Conservation (phyloP, 2,888 invertebrate genomes). For the Apodemia duryi region DNA sequence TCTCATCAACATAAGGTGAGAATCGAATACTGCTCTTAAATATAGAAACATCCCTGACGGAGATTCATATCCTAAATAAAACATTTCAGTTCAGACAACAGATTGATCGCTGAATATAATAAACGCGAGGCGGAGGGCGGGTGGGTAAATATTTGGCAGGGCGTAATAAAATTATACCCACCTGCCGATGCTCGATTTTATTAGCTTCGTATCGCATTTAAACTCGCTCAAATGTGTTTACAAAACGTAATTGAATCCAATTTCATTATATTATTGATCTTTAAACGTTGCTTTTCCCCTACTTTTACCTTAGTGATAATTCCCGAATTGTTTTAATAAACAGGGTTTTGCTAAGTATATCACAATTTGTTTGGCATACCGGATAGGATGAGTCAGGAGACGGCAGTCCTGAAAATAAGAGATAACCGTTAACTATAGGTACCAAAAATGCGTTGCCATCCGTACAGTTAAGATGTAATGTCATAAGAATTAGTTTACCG, state of each 20-base stretch:
- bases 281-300: not conserved
- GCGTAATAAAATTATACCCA: slow-evolving; percentile 18
- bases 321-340: not conserved
- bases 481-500: too few species aligned
- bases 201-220: slow-evolving; percentile 2
- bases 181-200: slow-evolving; percentile 16
- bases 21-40: too few species aligned
- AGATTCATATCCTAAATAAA: not conserved
- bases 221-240: slow-evolving; percentile 4
- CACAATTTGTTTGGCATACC: too few species aligned
- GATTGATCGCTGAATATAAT: slow-evolving; percentile 6
- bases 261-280: not conserved
- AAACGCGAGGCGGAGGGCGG: not conserved
- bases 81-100: slow-evolving; percentile 4
- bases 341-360: too few species aligned
- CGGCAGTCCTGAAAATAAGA: too few species aligned
- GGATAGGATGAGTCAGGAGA: too few species aligned
- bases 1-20: too few species aligned
- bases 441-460: too few species aligned
- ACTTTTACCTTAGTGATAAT: not conserved
- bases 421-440: too few species aligned
- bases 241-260: slow-evolving; percentile 4
- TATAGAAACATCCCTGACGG: not conserved
- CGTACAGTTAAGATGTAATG: too few species aligned
- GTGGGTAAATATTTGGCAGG: slow-evolving; percentile 18